Base-by-base conservation (phyloP, 53 echinoderm and acorn worm genomes). In the Paracentrotus lividus region DNA sequence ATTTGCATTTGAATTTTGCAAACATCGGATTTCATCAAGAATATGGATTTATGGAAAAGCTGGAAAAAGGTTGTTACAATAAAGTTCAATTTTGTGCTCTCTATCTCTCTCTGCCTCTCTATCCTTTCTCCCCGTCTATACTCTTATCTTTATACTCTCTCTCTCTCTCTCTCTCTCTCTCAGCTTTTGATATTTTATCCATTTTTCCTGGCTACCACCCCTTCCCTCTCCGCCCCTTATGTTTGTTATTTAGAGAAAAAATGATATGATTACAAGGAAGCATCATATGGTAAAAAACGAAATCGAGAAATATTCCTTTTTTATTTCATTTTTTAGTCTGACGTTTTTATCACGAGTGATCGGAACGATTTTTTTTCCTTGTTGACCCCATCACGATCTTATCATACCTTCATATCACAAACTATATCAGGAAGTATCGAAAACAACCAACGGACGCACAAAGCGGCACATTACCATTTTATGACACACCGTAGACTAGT, bases 401-500 rank as follows among this genome's bases (percentile, higher is more conserved):
- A 72, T 72, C 72, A 38, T 72, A 20, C 72, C 72, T 72, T 16
- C 72, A 72, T 72, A 72, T 72, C 72, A 36, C 18, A 40, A 72
- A 72, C 36, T 72, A 72, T 72, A 40, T 72, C 72, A 72, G 40
- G n/a, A 72, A 40, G 32, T 72, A 72, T 72, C 16, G 72, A 72
- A 66, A 72, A 66, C 38, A 72, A 36, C 38, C 18, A 38, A 38
- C 5, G 38, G 72, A 72, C 36, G 40, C 72, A 31, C 8, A 66
- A 66, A 66, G 32, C 32, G 31, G 32, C 9, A 15, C 18, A 12
- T 64, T 64, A 8, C 9, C 64, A 76, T 42, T 76, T 75, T 76
- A 18, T 42, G 76, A 42, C 76, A 76, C 5, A 16, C 21, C 23
- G 18, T 76, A 20, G 76, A 42, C 38, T 76, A 13, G 18, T n/a